Conservation (phyloP, 2,797 vertebrate genomes). For the Manis javanica region DNA sequence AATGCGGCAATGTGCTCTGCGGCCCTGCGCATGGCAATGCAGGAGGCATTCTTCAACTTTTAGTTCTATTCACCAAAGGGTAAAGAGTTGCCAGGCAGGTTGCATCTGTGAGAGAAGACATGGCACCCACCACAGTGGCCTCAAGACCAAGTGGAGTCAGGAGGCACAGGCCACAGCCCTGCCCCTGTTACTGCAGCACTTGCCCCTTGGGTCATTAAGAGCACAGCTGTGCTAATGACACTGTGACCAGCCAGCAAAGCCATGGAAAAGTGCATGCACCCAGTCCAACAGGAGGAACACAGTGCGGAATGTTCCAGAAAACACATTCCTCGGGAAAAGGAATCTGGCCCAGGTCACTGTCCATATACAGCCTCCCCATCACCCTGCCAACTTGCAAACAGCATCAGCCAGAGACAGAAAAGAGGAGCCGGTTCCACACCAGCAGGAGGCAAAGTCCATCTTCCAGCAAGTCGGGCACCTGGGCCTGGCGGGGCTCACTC, state of each 20-base stretch:
- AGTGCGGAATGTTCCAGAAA: neutral
- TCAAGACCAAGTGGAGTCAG: neutral
- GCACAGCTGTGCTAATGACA: fast-evolving
- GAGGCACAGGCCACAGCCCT: fast-evolving
- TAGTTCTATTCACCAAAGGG: fast-evolving
- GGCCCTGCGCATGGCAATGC: fast-evolving
- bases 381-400: neutral
- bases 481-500: neutral
- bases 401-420: neutral
- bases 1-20: too few relatives aligned
- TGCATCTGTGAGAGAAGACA: neutral
- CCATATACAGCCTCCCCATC: neutral
- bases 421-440: fast-evolving
- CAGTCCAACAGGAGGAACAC: neutral
- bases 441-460: neutral
- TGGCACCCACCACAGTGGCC: neutral
- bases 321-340: neutral
- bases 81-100: fast-evolving
- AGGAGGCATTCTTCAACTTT: fast-evolving
- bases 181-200: fast-evolving
- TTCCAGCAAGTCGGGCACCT: fast-evolving
- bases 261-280: too few relatives aligned
- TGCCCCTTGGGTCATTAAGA: too few relatives aligned
- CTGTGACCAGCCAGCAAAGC: too few relatives aligned
- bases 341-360: neutral